A percentile compares a stretch with the other conserved stretches of the same genome.
Evolutionary conservation across 2,113 vertebrate genomes (phyloP).

Genomic region (Prietella phreatophila): DNA sequence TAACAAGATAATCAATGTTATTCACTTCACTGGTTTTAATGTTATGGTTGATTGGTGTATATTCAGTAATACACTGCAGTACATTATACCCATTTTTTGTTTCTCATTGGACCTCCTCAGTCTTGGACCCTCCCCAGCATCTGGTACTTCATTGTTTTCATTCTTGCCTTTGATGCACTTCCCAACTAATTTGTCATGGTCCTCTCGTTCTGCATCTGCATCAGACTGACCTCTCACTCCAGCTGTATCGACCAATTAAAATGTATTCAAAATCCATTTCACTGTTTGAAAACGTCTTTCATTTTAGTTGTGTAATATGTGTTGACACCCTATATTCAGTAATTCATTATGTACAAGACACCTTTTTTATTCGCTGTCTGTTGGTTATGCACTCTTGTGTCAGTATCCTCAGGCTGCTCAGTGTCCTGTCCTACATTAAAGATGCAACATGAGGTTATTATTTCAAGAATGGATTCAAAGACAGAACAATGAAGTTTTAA

Average conservation of each 20-base stretch:
- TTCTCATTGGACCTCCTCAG: neutral
- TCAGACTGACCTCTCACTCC: neutral
- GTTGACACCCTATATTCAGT: neutral
- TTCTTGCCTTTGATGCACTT: neutral
- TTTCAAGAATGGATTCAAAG: neutral
- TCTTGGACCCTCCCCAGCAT: neutral
- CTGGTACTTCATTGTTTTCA: neutral
- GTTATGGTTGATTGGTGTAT: too few relatives aligned
- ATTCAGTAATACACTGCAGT: too few relatives aligned
- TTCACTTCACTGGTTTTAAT: too few relatives aligned
- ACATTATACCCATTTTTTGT: neutral
- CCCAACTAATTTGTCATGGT: neutral
- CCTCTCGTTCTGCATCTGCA: neutral
- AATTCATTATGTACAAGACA: neutral
- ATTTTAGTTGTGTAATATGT: neutral
- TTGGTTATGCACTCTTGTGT: neutral
- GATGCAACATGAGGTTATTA: neutral
- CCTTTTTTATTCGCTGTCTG: neutral
- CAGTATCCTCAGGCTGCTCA: neutral
- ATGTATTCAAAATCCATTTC: neutral
- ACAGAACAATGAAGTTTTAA: neutral
- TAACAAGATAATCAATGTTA: too few relatives aligned
- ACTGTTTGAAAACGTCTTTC: neutral
- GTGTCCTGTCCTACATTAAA: constrained; percentile 4
- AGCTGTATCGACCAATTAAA: neutral